Evolutionary conservation across 2,113 vertebrate species (phyloP), one percentile per base, ranked within the genome.

Genomic region (Ornithorhynchus anatinus): DNA sequence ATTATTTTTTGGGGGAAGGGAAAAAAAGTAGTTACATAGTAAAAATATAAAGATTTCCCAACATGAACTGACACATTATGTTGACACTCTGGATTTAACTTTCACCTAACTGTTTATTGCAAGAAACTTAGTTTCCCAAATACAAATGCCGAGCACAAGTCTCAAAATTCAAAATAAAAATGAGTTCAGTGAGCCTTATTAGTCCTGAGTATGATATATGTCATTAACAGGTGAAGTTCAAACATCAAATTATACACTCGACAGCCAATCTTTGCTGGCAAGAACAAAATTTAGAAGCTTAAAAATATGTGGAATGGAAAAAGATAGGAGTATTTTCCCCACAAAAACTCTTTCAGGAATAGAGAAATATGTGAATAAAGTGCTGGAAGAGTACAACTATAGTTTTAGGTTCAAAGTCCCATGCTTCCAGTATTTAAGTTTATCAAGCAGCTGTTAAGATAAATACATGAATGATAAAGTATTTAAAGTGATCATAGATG

Each of bases 261-360:
- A 81, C 69, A 68, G 58, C 14, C 76, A 81, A 44, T 65, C 45
- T 85, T 65, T 79, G n/a, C 59, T 63, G 61, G 59, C 23, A 79
- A 76, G 35, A 76, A 78, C 40, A 80, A 68, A 61, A 65, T 83
- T 74, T 56, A 74, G 51, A 79, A 62, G 69, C 61, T 79, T 76
- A 83, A 81, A 62, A 16, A 69, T 68, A 69, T 73, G 60, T 78
- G 54, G 57, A 81, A 76, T 71, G 73, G 43, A 76, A 72, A n/a
- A 54, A 81, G 65, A 79, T 84, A 76, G 82, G 27, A 70, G 35
- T 62, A n/a, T 59, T 66, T 71, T 44, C 51, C 62, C 77, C 83
- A 22, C 5, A 81, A 59, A 71, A 71, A 69, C 22, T 22, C 74
- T 10, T 80, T 81, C 62, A 48, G 74, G 35, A 23, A 76, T 71